Conservation (phyloP, 2,888 invertebrate genomes). For the Scaptomyza polygonia region DNA sequence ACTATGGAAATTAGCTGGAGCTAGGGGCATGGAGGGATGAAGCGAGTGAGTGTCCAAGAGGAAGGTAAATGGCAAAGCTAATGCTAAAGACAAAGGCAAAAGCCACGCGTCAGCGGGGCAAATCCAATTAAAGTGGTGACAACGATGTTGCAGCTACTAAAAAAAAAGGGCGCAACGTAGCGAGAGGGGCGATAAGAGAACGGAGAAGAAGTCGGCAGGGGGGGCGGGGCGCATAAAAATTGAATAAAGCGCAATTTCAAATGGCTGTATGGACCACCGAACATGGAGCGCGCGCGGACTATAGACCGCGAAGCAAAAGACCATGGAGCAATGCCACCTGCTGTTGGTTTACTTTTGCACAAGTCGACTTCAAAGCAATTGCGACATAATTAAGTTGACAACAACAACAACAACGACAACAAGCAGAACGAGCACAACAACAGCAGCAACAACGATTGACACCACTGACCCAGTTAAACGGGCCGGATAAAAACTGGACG, state of each 20-base stretch:
- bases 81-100: conserved; percentile 52
- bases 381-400: conserved; percentile 79
- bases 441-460: conserved; percentile 64
- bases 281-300: not conserved
- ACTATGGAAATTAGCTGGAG: conserved; percentile 15
- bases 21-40: not conserved
- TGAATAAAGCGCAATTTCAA: conserved; percentile 75
- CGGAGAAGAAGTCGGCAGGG: not conserved
- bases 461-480: conserved; percentile 73
- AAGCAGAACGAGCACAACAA: conserved; percentile 38
- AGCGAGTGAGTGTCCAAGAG: not conserved
- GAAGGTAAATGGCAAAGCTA: conserved; percentile 36
- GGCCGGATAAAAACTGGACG: conserved; percentile 60
- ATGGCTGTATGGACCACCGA: conserved; percentile 43
- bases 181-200: not conserved
- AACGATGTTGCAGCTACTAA: conserved; percentile 66
- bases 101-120: conserved; percentile 56
- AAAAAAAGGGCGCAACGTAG: conserved; percentile 51
- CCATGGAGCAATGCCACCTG: conserved; percentile 55
- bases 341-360: conserved; percentile 65
- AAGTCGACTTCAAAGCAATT: conserved; percentile 78
- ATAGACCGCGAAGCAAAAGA: not conserved
- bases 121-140: conserved; percentile 75
- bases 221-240: conserved; percentile 60
- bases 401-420: conserved; percentile 57